phyloP scores from a whole-genome alignment of 2,888 invertebrate species.

The Polylopha cassiicola region DNA sequence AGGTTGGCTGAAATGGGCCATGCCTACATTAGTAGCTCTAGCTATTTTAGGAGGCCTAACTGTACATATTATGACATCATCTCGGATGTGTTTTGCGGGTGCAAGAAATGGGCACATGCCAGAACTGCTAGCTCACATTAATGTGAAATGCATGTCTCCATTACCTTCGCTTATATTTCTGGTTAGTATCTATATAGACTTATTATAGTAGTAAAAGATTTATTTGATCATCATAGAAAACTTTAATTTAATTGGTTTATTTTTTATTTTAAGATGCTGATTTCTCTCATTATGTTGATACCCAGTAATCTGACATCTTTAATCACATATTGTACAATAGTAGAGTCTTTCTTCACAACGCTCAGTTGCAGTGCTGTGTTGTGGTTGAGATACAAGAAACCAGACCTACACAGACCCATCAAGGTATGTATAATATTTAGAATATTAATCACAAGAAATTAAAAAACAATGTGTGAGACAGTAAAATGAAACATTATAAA shows the following conservation, averaged over 20 bases:
- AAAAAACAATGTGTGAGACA: background rate
- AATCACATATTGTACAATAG: slow-evolving; percentile 94
- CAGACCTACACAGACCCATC: slow-evolving; percentile 88
- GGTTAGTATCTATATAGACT: slow-evolving; percentile 69
- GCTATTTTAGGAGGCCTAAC: slow-evolving; percentile 95
- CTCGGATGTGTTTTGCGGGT: slow-evolving; percentile 94
- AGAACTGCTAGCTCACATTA: slow-evolving; percentile 86
- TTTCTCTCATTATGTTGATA: slow-evolving; percentile 90
- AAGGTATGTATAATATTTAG: slow-evolving; percentile 74
- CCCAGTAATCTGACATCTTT: slow-evolving; percentile 90
- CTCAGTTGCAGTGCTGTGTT: slow-evolving; percentile 90
- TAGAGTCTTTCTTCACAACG: slow-evolving; percentile 94
- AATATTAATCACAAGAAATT: background rate
- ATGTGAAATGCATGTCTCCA: slow-evolving; percentile 85
- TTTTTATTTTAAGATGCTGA: slow-evolving; percentile 80
- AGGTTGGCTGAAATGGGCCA: slow-evolving; percentile 85
- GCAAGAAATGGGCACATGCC: slow-evolving; percentile 94
- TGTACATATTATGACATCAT: slow-evolving; percentile 97
- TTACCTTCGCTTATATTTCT: slow-evolving; percentile 88
- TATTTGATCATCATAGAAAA: background rate
- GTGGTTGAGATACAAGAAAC: slow-evolving; percentile 88
- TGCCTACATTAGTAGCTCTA: slow-evolving; percentile 94
- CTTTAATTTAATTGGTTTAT: background rate
- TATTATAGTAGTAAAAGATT: background rate
- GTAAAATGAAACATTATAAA: too few species aligned